Conservation (phyloP, 1,140 invertebrate genomes). For the Leptinotarsa undecemlineata region DNA sequence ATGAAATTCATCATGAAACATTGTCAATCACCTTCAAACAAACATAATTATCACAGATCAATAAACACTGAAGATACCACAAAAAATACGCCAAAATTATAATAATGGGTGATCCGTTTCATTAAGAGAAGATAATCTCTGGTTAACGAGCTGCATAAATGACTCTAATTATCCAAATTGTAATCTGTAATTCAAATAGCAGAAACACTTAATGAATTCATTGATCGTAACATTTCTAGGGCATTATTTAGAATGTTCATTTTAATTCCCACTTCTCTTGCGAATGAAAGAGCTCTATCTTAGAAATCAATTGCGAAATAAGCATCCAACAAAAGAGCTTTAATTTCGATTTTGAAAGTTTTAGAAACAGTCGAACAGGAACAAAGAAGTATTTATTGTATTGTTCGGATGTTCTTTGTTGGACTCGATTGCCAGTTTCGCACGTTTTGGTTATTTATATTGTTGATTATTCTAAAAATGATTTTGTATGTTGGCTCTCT, state of each 20-base stretch:
- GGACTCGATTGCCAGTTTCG: neutral
- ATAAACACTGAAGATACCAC: too few relatives aligned
- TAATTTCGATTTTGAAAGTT: neutral
- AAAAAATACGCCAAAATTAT: too few relatives aligned
- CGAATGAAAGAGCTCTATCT: neutral
- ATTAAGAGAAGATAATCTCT: too few relatives aligned
- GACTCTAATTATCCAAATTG: neutral
- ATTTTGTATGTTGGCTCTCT: too few relatives aligned
- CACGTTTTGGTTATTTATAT: neutral
- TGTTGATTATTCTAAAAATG: neutral
- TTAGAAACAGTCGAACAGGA: neutral
- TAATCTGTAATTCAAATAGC: neutral
- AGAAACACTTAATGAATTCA: slow-evolving; percentile 1
- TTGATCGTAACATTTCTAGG: neutral
- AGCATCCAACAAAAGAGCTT: neutral
- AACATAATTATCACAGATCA: too few relatives aligned
- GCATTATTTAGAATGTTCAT: neutral
- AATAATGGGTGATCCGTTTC: too few relatives aligned
- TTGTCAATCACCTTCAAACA: too few relatives aligned
- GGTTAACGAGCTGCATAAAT: too few relatives aligned
- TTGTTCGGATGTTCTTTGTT: neutral
- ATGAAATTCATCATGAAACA: too few relatives aligned
- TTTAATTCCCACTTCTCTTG: neutral
- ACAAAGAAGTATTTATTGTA: neutral
- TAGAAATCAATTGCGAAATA: neutral